Evolutionary conservation across 2,797 vertebrate species (phyloP), one percentile per base, ranked within the genome.

Genomic region (Macrochelys suwanniensis): DNA sequence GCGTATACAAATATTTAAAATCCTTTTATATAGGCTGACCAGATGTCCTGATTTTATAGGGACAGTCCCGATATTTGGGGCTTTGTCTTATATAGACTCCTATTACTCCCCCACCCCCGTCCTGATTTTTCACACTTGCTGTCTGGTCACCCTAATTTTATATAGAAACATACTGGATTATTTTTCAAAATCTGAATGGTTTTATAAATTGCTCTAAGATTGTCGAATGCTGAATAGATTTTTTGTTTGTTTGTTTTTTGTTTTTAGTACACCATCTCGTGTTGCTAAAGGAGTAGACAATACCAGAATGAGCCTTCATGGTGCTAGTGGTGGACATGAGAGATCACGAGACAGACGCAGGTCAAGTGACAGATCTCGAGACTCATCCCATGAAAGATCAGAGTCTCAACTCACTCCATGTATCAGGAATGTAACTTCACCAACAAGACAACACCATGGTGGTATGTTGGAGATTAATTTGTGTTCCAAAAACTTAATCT

Each of bases 341-440:
- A 98, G 99, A 33, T 99, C 99, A 16, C 98, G 99, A 97, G 99
- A 99, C 97, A 99, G 99, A 92, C 98, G 99, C 80, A 99, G 99
- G 87, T 99, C 99, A 79, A 99, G 99, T 82, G 99, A 99, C 98
- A 98, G 99, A 97, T 99, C 99, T 83, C 98, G 99, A 80, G 99
- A 99, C 98, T 99, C 99, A 6, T 99, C 99, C 68, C 99, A 99
- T 6, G 99, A 99, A 97, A 99, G 99, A 97, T 98, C 98, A 85
- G 99, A 99, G 93, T 99, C 99, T 93, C 99, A 99, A 90, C 99
- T 99, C 93, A 99, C 99, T 81, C 99, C 99, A 1, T 99, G 99
- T 98, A 99, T 99, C 96, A 99, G 99, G 95, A 99, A 99, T 93
- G 98, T 99, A 96, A 99, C 99, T 86, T 99, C 99, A 85, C 99